Evolutionary conservation across 2,888 invertebrate species (phyloP), one percentile per base, ranked within the genome.

Genomic region (Iselma pallidipennis): DNA sequence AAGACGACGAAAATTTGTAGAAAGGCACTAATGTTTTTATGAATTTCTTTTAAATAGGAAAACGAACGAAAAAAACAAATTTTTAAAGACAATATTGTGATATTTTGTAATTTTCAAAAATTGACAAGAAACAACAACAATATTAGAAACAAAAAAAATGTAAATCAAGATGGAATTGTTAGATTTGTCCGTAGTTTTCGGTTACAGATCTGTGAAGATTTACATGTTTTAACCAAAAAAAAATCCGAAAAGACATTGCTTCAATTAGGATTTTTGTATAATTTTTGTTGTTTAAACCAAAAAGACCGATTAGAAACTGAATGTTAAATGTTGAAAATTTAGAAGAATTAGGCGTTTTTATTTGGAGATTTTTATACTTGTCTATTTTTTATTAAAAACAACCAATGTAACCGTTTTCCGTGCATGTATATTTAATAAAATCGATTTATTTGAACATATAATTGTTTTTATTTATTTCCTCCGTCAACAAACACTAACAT

Each of bases 11-110:
- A 49, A 25, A 42, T 25, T 56, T n/a, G 16, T 26, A n/a, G 42
- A 19, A 60, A 23, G 60, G 60, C 52, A 55, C 60, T 59, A 60
- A 51, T 23, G 42, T 37, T 16, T 26, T 49, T 28, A 12, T 49
- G 14, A 42, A 10, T 37, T 48, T 19, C 7, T 29, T 55, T 48
- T 23, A n/a, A 25, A n/a, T 4, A 25, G 12, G n/a, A 16, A 23
- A 33, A 25, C 26, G n/a, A n/a, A n/a, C 23, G 42, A 23, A 49
- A 31, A 53, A 54, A 59, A 29, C 5, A 31, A 23, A 16, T 5
- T 19, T 16, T 14, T 25, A 28, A 56, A 59, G 59, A 59, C 53
- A 54, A 55, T 59, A 59, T 59, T 59, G 59, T 59, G 59, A 59
- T 59, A 59, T 31, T 59, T 59, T 56, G 45, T 45, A 45, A 45